Percentiles rank a stretch among this genome's conserved stretches.
Conservation (phyloP, 2,888 invertebrate species). For the Onthophagus sagittarius region DNA sequence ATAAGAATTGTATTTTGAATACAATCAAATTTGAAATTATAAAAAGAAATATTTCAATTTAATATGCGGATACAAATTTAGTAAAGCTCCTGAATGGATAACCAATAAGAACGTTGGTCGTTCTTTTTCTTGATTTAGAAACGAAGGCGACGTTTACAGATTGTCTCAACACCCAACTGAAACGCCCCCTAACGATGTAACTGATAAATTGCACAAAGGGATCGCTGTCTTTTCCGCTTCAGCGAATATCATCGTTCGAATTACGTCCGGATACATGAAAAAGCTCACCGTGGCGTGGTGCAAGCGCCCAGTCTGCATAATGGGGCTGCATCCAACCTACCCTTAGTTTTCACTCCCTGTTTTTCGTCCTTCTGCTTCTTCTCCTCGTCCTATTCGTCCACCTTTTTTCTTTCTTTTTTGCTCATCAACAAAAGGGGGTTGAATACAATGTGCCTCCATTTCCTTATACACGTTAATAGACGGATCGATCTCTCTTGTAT, state of each 20-base stretch:
- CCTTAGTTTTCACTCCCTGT: neutral
- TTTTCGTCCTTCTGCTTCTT: neutral
- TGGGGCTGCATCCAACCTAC: neutral
- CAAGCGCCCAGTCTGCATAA: neutral
- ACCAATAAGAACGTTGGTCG: neutral
- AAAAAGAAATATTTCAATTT: no score
- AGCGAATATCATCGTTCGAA: slow-evolving; percentile 2
- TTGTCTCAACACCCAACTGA: neutral
- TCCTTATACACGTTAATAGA: neutral
- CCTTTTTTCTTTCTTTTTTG: neutral
- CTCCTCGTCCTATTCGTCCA: neutral
- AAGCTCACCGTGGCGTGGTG: neutral
- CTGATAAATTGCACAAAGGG: slow-evolving; percentile 9
- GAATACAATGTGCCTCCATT: neutral
- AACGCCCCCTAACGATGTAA: neutral
- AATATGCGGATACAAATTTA: neutral
- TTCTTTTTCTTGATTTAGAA: neutral
- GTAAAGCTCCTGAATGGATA: neutral
- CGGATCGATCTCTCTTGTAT: neutral
- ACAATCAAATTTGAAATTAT: no score
- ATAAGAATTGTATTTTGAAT: no score
- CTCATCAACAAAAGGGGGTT: neutral
- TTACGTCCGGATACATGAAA: neutral
- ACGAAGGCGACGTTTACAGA: neutral
- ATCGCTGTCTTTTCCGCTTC: slow-evolving; percentile 3